These are phyloP conservation scores for Littorina saxatilis DNA, from an alignment of 1,140 invertebrate species.

Conservation along the genomic window DNA sequence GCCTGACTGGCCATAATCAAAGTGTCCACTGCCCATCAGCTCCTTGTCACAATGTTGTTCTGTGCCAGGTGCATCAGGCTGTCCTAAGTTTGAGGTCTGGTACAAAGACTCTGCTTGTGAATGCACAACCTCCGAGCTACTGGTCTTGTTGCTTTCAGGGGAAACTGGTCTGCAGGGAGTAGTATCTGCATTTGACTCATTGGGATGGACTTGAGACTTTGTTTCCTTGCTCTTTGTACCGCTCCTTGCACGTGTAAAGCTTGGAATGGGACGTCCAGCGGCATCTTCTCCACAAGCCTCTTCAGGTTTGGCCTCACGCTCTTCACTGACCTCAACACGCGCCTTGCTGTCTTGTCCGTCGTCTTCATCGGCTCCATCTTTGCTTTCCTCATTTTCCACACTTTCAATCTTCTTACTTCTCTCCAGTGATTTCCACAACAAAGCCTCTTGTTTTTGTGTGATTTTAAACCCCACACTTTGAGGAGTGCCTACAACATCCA, in stretches of 20 bases:
- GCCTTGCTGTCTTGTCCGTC: neutral
- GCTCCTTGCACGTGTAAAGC: neutral
- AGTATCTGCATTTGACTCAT: neutral
- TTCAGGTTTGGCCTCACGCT: neutral
- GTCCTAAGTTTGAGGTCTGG: neutral
- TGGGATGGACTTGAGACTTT: too few species aligned
- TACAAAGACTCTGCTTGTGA: neutral
- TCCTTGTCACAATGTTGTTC: neutral
- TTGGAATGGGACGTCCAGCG: constrained; percentile 4
- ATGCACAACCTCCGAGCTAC: neutral
- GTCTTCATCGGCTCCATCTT: neutral
- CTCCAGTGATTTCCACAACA: neutral
- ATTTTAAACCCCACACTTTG: neutral
- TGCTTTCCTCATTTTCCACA: neutral
- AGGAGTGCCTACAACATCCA: constrained; percentile 5
- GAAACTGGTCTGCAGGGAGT: neutral
- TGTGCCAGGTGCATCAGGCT: neutral
- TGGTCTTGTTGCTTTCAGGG: neutral
- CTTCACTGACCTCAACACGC: neutral
- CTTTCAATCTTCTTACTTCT: neutral
- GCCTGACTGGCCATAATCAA: neutral
- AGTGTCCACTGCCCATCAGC: neutral
- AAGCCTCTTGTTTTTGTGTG: neutral
- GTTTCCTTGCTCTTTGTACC: neutral
- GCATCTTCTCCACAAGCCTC: neutral